These are phyloP conservation scores for Drosophila nr. medialis DNA, from an alignment of 2,888 invertebrate genomes.

Conservation along the genomic window DNA sequence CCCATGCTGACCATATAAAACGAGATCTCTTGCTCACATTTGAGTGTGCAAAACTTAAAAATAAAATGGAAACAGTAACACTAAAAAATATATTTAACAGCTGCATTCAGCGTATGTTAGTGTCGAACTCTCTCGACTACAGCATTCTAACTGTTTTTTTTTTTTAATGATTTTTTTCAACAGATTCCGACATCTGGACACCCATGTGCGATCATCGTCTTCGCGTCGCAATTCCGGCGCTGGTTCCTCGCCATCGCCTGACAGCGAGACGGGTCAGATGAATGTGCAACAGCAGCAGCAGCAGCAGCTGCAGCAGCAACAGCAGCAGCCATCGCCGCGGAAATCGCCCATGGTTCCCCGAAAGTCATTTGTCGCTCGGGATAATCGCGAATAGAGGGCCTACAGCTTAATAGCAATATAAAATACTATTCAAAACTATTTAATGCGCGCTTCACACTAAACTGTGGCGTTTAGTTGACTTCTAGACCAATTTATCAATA, in stretches of 20 bases:
- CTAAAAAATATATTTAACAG: neutral
- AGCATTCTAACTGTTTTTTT: too few relatives aligned
- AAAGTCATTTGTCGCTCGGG: conserved; percentile 82
- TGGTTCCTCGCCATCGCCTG: conserved; percentile 88
- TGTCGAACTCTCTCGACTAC: too few relatives aligned
- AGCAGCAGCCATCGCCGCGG: conserved; percentile 84
- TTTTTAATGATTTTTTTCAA: too few relatives aligned
- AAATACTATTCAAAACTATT: conserved; percentile 19
- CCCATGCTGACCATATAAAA: neutral
- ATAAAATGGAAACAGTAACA: neutral
- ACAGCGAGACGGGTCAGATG: conserved; percentile 82
- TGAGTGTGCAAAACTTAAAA: neutral
- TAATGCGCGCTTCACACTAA: conserved; percentile 19
- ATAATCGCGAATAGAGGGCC: conserved; percentile 57
- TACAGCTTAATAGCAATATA: neutral
- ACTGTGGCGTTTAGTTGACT: conserved; percentile 55
- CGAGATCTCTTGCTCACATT: neutral
- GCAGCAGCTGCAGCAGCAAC: conserved; percentile 6
- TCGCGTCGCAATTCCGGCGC: conserved; percentile 87
- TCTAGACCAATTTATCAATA: conserved; percentile 70
- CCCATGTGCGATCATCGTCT: conserved; percentile 91
- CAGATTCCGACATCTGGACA: conserved; percentile 94
- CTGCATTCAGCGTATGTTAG: neutral
- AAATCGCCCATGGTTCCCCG: conserved; percentile 85
- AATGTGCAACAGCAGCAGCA: conserved; percentile 76